Evolutionary conservation across 2,113 vertebrate genomes (phyloP).

Genomic region (Marmota monax): DNA sequence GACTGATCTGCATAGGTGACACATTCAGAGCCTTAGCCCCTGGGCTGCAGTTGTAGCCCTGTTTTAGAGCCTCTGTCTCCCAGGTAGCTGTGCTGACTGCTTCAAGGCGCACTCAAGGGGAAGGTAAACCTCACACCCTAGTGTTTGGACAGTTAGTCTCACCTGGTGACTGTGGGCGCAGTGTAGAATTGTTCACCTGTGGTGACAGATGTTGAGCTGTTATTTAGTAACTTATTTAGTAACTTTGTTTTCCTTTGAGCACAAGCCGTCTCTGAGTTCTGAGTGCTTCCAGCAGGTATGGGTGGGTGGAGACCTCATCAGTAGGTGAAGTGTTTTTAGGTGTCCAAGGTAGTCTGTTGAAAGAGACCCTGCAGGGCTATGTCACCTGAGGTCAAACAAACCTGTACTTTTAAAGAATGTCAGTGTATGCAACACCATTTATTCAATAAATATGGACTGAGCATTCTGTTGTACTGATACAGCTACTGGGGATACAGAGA

Average conservation of each 20-base stretch:
- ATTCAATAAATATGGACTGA: rapidly evolving
- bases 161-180: rapidly evolving
- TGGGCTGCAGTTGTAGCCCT: not conserved
- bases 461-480: rapidly evolving
- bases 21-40: rapidly evolving
- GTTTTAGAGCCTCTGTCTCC: not conserved
- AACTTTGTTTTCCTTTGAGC: not conserved
- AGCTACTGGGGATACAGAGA: not conserved
- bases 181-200: not conserved
- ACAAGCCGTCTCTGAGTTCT: not conserved
- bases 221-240: conserved; percentile 64
- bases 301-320: rapidly evolving
- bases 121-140: not conserved
- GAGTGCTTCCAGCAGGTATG: not conserved
- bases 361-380: not conserved
- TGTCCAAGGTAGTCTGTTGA: rapidly evolving
- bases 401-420: not conserved
- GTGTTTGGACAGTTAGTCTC: conserved; percentile 48
- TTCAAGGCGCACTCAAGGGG: conserved; percentile 36
- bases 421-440: rapidly evolving
- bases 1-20: rapidly evolving
- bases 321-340: rapidly evolving
- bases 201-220: conserved; percentile 68
- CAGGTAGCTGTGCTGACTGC: not conserved
- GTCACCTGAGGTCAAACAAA: too few relatives aligned